Base-by-base conservation (phyloP, 2,113 vertebrate species). In the Uria lomvia region DNA sequence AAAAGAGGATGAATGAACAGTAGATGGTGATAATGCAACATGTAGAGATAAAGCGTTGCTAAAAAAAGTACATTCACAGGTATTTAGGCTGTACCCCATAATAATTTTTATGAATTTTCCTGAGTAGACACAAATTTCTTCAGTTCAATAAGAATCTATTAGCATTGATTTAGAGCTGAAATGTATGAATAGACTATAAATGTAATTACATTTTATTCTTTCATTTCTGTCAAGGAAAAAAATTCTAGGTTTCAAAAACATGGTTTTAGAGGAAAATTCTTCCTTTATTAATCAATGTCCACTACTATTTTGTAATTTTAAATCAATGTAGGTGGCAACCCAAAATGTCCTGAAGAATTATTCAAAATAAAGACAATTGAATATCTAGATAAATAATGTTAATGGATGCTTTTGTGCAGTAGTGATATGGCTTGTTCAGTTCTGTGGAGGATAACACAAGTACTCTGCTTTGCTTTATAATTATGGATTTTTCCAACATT, bases 1-100 rank as follows among this genome's bases (percentile, higher is more conserved):
- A 50, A 94, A 42, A 68, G 56, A n/a, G 11, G 34, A 11, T 18
- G 22, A 66, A 55, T 70, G 95, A 97, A 94, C 98, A 98, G 96
- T 96, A 98, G 98, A 76, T 98, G 98, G 97, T 59, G 95, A 94
- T 98, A 97, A 87, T 68, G 96, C 79, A 82, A 95, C 94, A 65
- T 29, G 71, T 11, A 85, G 62, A 16, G 12, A 34, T 23, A 18
- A 60, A 60, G 24, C 20, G 36, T 73, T 70, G n/a, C 63, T 90
- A 74, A 68, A 71, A 90, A 65, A 29, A 8, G 12, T 40, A 55
- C 2, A 27, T 49, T 75, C 27, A 34, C 34, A 88, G 66, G 8
- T 73, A 50, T 79, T 83, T 79, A 88, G 24, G 42, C 18, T 67
- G 14, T 86, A 65, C 15, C 8, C 4, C 11, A 15, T 52, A n/a